Base-by-base conservation (phyloP, 1,140 invertebrate genomes). In the Drosophila arizonae region DNA sequence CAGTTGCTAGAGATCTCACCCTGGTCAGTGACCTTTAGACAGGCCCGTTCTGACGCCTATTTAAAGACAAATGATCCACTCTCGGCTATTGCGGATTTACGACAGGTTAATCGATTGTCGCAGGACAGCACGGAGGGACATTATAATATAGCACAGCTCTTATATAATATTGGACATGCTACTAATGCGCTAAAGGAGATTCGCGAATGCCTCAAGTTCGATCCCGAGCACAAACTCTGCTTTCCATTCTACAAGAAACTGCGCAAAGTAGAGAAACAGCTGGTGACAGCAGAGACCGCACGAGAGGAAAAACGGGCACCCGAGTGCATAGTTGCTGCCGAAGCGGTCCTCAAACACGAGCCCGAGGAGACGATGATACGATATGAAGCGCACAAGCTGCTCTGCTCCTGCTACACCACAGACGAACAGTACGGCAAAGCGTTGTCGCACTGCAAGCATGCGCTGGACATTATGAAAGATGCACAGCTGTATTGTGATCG, bases 171-270 rank as follows among this genome's bases (percentile, higher is more conserved):
- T 54, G 98, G 98, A 10, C 96, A 99, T 79, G 96, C 97, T 36
- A 95, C 97, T 15, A 97, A 99, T 89, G 95, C 98, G 8, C 92
- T 99, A 26, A 96, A 95, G 92, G 97, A 99, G 93, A 96, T 99
- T 76, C 94, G 99, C 24, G 98, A 99, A 92, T 99, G 99, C 92
- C 94, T 99, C 9, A 99, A 99, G 93, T 93, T 99, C 26, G 99
- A 99, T 93, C 98, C 98, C 0, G 99, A 99, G 85, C 98, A 99
- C 92, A 98, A 98, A 92, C 93, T 96, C 66, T 99, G 99, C 93
- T 98, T 95, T 92, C 94, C 96, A n/a, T 95, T 98, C 88, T 99
- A 99, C 92, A 99, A 99, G 91, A 98, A 97, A 91, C 93, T 99
- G 2, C 99, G 99, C 90, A 99, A 99, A 91, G 93, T 99, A n/a